phyloP scores from a whole-genome alignment of 2,888 invertebrate species.

The Colostygia pectinataria region DNA sequence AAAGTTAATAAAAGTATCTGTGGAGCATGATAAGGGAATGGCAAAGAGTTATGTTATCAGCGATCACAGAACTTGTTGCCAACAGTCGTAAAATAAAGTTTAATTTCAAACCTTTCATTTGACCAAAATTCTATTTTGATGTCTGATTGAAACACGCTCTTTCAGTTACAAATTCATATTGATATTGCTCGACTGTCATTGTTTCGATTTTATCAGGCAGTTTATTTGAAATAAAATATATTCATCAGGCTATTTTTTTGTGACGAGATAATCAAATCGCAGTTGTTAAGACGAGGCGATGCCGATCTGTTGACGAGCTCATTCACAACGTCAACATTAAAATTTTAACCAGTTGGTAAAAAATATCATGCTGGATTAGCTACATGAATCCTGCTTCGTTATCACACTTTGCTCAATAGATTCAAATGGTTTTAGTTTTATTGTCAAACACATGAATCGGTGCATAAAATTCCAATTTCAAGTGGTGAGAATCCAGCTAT shows the following conservation, averaged over 20 bases:
- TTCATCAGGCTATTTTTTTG: too few species aligned
- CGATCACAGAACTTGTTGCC: slow-evolving; percentile 64
- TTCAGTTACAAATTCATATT: slow-evolving; percentile 6
- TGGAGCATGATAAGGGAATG: slow-evolving; percentile 58
- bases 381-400: too few species aligned
- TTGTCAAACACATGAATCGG: not conserved
- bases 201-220: slow-evolving; percentile 4
- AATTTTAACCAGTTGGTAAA: too few species aligned
- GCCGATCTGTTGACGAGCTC: too few species aligned
- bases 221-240: too few species aligned
- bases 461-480: not conserved
- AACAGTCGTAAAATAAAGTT: slow-evolving; percentile 67
- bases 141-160: slow-evolving; percentile 38
- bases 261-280: too few species aligned
- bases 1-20: slow-evolving; percentile 45
- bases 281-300: too few species aligned
- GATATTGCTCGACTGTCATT: not conserved
- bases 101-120: slow-evolving; percentile 56
- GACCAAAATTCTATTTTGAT: slow-evolving; percentile 45
- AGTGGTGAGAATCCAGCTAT: not conserved
- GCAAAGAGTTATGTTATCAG: slow-evolving; percentile 63
- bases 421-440: not conserved
- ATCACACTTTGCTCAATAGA: too few species aligned
- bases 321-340: too few species aligned
- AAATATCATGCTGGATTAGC: too few species aligned